Evolutionary conservation across 1,140 invertebrate species (phyloP).

Genomic region (Venustaconcha ellipsiformis): DNA sequence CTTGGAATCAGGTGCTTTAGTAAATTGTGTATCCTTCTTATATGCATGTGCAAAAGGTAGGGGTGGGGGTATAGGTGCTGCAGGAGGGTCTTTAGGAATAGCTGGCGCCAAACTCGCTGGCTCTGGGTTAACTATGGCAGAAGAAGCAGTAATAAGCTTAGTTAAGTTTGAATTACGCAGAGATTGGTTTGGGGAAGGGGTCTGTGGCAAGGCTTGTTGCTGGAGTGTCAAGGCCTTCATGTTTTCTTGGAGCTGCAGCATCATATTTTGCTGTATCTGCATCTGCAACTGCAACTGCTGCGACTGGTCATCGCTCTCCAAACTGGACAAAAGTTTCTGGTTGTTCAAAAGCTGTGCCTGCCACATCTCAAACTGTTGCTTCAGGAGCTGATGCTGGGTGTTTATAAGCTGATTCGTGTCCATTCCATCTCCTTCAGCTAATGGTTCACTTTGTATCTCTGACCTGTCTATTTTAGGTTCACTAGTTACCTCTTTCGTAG

Average conservation of each 20-base stretch:
- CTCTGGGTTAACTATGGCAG: not conserved
- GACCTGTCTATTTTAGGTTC: not conserved
- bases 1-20: slow-evolving; percentile 25
- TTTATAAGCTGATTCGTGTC: slow-evolving; percentile 30
- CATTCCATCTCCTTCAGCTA: slow-evolving; percentile 15
- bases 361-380: slow-evolving; percentile 53
- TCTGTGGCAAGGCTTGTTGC: slow-evolving; percentile 17
- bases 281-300: slow-evolving; percentile 50
- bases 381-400: slow-evolving; percentile 44
- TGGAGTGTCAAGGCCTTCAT: slow-evolving; percentile 44
- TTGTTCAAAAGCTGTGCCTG: slow-evolving; percentile 55
- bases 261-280: slow-evolving; percentile 54
- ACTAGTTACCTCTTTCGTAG: not conserved
- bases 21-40: slow-evolving; percentile 1
- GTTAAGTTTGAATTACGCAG: not conserved
- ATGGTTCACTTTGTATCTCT: not conserved
- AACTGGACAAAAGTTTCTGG: slow-evolving; percentile 43
- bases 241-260: slow-evolving; percentile 52
- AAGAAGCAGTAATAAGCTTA: not conserved
- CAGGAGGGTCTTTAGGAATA: not conserved
- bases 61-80: slow-evolving; percentile 8
- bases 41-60: slow-evolving; percentile 9
- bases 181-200: not conserved
- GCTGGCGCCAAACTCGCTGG: not conserved
- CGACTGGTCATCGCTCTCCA: slow-evolving; percentile 8